phyloP scores from a whole-genome alignment of 37 sponge, comb jelly and placozoan genomes.

The Ephydatia muelleri region DNA sequence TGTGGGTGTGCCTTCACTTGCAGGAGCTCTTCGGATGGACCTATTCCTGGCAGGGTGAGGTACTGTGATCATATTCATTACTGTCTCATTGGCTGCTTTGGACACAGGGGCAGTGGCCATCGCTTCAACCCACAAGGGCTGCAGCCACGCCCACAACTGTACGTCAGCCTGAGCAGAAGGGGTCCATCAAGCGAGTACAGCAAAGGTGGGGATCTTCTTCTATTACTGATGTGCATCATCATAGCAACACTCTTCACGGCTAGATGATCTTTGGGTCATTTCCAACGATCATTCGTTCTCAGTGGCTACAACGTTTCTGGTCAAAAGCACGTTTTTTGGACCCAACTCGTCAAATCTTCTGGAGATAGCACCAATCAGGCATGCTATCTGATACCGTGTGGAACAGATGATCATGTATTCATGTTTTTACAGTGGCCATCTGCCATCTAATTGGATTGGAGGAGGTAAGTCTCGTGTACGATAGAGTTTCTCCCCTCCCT shows the following conservation, averaged over 20 bases:
- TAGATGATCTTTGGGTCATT: conserved; percentile 36
- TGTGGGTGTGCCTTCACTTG: no score
- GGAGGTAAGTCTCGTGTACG: conserved; percentile 8
- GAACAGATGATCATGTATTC: not conserved
- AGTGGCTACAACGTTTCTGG: conserved; percentile 13
- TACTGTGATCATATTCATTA: no score
- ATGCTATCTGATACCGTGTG: not conserved
- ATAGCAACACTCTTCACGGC: not conserved
- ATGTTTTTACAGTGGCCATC: conserved; percentile 15
- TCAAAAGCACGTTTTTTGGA: conserved; percentile 39
- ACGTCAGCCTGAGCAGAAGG: not conserved
- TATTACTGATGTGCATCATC: not conserved
- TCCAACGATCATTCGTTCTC: conserved; percentile 8
- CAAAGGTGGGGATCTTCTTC: conserved; percentile 27
- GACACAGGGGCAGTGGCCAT: no score
- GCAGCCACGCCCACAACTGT: conserved; percentile 4
- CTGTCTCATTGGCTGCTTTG: no score
- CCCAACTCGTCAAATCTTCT: conserved; percentile 14
- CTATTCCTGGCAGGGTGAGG: no score
- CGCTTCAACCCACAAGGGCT: not conserved
- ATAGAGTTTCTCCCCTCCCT: not conserved
- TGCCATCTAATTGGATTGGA: conserved; percentile 34
- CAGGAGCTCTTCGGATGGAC: no score
- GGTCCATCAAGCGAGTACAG: not conserved
- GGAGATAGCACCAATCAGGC: conserved; percentile 35